A percentile compares a stretch with the other conserved stretches of the same genome.
Evolutionary conservation across 2,113 vertebrate species (phyloP).

Genomic region (Platycercus adscitus): DNA sequence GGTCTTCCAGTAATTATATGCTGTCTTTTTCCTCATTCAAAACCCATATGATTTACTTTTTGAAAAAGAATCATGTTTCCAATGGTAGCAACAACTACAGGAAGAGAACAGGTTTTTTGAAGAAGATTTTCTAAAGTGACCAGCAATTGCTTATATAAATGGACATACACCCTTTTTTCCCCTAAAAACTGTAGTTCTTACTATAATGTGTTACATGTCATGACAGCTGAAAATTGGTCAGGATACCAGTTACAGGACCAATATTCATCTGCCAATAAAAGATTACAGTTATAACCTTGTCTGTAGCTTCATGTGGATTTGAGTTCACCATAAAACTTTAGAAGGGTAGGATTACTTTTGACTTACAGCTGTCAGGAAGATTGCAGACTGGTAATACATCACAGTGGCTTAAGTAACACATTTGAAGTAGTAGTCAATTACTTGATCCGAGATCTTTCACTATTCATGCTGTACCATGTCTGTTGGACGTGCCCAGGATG

Average conservation of each 20-base stretch:
- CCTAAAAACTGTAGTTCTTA: not conserved
- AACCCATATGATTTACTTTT: fast-evolving
- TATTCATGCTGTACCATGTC: not conserved
- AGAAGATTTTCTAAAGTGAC: fast-evolving
- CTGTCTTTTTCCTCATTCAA: not conserved
- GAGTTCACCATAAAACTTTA: not conserved
- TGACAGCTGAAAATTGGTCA: not conserved
- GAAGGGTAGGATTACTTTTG: not conserved
- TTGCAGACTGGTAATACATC: not conserved
- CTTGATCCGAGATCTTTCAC: not conserved
- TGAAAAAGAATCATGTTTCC: fast-evolving
- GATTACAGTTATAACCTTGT: not conserved
- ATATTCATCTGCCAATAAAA: not conserved
- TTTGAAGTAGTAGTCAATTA: not conserved
- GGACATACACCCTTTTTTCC: not conserved
- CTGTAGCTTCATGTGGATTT: not conserved
- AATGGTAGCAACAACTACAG: not conserved
- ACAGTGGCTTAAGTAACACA: not conserved
- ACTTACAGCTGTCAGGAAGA: not conserved
- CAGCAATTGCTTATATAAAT: not conserved
- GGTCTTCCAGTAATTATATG: not conserved
- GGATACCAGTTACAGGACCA: not conserved
- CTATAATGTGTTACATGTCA: not conserved
- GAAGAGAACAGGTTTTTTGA: not conserved
- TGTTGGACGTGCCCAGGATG: not conserved